Percentiles rank a stretch among this genome's conserved stretches.
Evolutionary conservation across 2,797 vertebrate genomes (phyloP).

Genomic region (Carduelis carduelis): DNA sequence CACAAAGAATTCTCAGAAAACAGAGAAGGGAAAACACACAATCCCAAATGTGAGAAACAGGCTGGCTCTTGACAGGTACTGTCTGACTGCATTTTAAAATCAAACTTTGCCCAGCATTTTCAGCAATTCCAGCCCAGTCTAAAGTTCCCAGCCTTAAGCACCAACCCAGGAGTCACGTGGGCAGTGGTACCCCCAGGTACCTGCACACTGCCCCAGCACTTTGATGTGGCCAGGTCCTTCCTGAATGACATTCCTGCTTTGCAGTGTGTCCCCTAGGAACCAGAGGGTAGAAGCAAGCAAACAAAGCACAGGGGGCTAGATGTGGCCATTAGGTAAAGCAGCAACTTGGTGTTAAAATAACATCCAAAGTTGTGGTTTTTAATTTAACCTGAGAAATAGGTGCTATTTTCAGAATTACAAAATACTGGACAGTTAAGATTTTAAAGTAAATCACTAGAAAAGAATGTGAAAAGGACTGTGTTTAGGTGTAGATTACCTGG

Average conservation of each 20-base stretch:
- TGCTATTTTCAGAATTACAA: neutral
- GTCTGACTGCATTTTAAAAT: neutral
- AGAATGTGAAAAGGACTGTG: neutral
- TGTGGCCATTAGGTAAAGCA: neutral
- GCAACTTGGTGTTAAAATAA: neutral
- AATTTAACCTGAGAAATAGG: neutral
- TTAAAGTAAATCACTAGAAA: neutral
- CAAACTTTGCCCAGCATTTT: neutral
- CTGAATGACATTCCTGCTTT: neutral
- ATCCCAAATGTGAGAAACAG: neutral
- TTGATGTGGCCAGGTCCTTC: neutral
- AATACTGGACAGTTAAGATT: neutral
- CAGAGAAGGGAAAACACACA: neutral
- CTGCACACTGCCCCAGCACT: neutral
- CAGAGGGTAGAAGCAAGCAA: neutral
- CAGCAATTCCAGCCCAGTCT: neutral
- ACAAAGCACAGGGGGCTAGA: neutral
- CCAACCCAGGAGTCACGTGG: fast-evolving
- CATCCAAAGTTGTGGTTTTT: neutral
- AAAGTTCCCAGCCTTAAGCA: neutral
- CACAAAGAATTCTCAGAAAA: neutral
- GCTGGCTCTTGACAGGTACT: neutral
- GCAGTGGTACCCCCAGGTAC: neutral
- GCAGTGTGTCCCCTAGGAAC: neutral
- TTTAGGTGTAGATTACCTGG: slow-evolving; percentile 60